These are phyloP conservation scores for Cariama cristata DNA, from an alignment of 2,113 vertebrate genomes.

Conservation along the genomic window DNA sequence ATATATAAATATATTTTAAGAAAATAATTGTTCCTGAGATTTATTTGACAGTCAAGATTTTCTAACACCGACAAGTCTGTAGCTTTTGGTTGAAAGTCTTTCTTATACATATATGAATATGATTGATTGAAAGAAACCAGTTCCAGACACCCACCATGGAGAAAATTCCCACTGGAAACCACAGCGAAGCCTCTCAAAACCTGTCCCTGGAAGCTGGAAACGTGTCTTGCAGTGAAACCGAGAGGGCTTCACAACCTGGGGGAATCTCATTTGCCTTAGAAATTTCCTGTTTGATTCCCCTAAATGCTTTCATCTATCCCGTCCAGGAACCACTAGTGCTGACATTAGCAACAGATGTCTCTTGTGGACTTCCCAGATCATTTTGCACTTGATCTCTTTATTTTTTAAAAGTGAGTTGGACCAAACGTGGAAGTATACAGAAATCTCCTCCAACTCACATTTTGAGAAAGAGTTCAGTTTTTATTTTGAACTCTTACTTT, in stretches of 20 bases:
- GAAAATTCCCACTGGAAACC: slow-evolving; percentile 13
- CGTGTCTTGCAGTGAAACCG: not conserved
- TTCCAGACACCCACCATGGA: not conserved
- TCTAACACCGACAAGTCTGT: not conserved
- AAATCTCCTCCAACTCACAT: not conserved
- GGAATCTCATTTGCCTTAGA: not conserved
- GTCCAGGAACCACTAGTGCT: not conserved
- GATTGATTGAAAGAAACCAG: slow-evolving; percentile 13
- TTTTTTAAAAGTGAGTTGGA: not conserved
- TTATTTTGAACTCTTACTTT: not conserved
- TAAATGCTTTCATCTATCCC: not conserved
- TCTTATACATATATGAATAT: not conserved
- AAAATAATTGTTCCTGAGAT: slow-evolving; percentile 40
- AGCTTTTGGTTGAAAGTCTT: not conserved
- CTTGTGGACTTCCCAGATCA: not conserved
- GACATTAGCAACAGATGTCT: not conserved
- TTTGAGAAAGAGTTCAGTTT: not conserved
- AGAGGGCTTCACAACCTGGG: not conserved
- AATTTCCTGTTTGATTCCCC: not conserved
- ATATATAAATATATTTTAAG: not conserved
- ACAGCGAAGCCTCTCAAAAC: not conserved
- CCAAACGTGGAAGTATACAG: not conserved
- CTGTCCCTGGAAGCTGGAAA: not conserved
- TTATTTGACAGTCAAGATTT: slow-evolving; percentile 46
- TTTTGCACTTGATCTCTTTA: not conserved